Evolutionary conservation across 2,888 invertebrate species (phyloP), one percentile per base, ranked within the genome.

Genomic region (Oligia latruncula): DNA sequence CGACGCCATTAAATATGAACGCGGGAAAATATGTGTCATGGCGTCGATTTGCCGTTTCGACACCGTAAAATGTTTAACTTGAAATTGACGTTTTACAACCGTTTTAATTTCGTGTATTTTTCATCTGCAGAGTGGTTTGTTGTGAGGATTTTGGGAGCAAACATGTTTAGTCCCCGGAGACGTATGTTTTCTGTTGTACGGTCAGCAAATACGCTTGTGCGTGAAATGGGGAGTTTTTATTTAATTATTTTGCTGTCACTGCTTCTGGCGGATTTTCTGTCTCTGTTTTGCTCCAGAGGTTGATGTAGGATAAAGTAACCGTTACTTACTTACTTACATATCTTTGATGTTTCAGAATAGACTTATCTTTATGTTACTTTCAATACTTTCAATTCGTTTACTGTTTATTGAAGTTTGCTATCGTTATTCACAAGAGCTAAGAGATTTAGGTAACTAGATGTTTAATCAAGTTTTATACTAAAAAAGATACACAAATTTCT

Each of bases 21-120:
- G 94, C 93, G 94, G 93, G 94, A 94, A 94, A 94, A 93, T 93
- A 93, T 91, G 92, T 93, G 95, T 95, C 94, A 96, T 95, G 94
- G 95, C 95, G 93, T 88, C 93, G 88, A 91, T 92, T 92, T 92
- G 91, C 93, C 93, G 92, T 85, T 89, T 82, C 81, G 74, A 77
- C 80, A 82, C 82, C 86, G 85, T 89, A 84, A 90, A 88, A 86
- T 87, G 87, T 88, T 88, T 88, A 88, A 86, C 86, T 90, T 87
- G 77, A 87, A 85, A 87, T 87, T 85, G 81, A 85, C 77, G 82
- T 83, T 87, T 87, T 84, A 82, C 82, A 80, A 84, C 52, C 70
- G 82, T 81, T 88, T 88, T 88, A 81, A 85, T 87, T 86, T 73
- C 64, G 52, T 80, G 80, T 85, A 77, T 85, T 70, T 85, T 79